Evolutionary conservation across 1,140 invertebrate species (phyloP).

Genomic region (Xylocopa sonorina): DNA sequence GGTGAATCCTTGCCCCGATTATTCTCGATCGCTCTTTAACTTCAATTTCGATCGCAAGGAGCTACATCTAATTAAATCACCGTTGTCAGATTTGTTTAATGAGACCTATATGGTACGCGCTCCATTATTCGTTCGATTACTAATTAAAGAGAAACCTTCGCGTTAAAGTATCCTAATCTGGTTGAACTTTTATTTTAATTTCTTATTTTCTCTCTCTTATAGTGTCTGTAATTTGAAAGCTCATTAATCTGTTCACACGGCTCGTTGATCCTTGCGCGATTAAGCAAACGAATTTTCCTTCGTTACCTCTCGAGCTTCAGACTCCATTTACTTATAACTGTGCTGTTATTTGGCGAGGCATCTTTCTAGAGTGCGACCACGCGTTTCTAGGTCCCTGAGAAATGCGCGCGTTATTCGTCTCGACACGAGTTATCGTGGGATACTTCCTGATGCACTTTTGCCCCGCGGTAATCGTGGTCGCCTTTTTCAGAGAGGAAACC

Average conservation of each 20-base stretch:
- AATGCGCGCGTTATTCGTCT: conserved; percentile 53
- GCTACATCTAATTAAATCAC: background rate
- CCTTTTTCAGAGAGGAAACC: conserved; percentile 30
- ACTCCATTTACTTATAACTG: background rate
- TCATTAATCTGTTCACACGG: accelerated
- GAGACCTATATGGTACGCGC: background rate
- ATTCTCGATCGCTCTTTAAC: background rate
- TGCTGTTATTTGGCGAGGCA: background rate
- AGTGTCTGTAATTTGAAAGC: background rate
- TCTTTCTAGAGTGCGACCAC: background rate
- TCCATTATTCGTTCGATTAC: conserved; percentile 9
- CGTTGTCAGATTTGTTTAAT: background rate
- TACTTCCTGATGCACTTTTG: conserved; percentile 46
- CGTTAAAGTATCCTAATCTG: no score
- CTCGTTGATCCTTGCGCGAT: no score
- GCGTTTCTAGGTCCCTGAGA: conserved; percentile 45
- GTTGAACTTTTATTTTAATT: background rate
- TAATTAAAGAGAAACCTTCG: conserved; percentile 28
- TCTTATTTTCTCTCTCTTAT: background rate
- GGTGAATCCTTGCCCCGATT: background rate
- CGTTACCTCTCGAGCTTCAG: background rate
- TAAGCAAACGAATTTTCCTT: background rate
- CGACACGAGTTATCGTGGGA: conserved; percentile 54
- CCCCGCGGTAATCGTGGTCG: conserved; percentile 7
- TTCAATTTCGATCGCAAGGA: background rate